Evolutionary conservation across 2,888 invertebrate genomes (phyloP).

Genomic region (Pollenia amentaria): DNA sequence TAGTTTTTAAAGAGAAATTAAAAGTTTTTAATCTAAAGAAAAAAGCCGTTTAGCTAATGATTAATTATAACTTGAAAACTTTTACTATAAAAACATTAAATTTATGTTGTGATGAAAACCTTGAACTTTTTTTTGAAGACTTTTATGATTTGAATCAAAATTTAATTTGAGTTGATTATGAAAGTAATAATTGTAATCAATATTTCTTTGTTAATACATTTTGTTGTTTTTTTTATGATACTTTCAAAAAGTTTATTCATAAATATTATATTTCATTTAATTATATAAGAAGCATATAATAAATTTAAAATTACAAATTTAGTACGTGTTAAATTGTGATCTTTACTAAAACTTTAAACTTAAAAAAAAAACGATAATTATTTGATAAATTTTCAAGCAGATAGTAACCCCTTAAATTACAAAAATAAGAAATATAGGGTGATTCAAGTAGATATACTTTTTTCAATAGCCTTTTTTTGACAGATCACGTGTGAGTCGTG

Average conservation of each 20-base stretch:
- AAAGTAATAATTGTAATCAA: no score
- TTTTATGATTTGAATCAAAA: background rate
- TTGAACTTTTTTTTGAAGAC: conserved; percentile 30
- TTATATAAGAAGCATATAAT: no score
- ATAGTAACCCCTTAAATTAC: background rate
- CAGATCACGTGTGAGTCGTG: no score
- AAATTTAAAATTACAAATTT: background rate
- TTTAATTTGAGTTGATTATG: background rate
- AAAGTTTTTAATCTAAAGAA: background rate
- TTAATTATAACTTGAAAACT: conserved; percentile 16
- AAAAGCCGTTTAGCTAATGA: conserved; percentile 22
- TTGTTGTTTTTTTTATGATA: no score
- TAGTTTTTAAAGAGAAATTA: conserved; percentile 9
- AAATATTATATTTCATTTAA: no score
- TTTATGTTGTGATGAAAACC: conserved; percentile 1
- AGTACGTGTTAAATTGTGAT: conserved; percentile 37
- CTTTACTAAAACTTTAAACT: background rate
- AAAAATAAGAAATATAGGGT: no score
- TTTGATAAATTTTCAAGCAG: background rate
- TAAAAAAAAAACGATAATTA: background rate
- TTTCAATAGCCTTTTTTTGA: no score
- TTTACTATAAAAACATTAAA: background rate
- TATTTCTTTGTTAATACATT: no score
- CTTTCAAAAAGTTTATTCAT: no score
- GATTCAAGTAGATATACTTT: no score